Evolutionary conservation across 2,113 vertebrate genomes (phyloP).

Genomic region (Sapayoa aenigma): DNA sequence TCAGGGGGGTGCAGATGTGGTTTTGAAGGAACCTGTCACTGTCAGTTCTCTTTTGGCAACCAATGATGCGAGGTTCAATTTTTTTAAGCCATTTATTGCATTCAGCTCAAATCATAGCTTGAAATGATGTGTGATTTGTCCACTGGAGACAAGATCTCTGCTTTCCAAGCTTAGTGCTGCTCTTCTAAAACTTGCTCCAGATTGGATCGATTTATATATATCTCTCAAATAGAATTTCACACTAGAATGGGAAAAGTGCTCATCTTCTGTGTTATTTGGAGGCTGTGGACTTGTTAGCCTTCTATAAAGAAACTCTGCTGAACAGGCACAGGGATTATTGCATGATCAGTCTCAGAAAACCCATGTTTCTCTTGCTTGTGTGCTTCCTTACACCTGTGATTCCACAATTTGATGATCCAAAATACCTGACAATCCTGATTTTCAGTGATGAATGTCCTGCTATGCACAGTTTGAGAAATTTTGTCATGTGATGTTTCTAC

Average conservation of each 20-base stretch:
- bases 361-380: neutral
- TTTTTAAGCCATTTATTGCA: neutral
- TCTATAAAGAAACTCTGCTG: neutral
- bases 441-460: neutral
- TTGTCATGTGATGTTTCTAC: neutral
- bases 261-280: neutral
- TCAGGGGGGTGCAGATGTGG: neutral
- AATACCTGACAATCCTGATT: neutral
- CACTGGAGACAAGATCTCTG: neutral
- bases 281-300: neutral
- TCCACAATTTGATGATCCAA: neutral
- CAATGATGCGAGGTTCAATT: neutral
- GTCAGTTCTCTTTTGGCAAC: neutral
- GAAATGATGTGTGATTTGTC: neutral
- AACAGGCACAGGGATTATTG: neutral
- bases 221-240: neutral
- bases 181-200: neutral
- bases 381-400: neutral
- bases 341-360: neutral
- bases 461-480: neutral
- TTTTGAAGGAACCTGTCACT: neutral
- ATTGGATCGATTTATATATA: rapidly evolving
- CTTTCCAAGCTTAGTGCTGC: neutral
- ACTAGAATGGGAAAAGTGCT: neutral
- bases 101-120: neutral